Conservation (phyloP, 2,888 invertebrate genomes). For the Habroteleia sp. region DNA sequence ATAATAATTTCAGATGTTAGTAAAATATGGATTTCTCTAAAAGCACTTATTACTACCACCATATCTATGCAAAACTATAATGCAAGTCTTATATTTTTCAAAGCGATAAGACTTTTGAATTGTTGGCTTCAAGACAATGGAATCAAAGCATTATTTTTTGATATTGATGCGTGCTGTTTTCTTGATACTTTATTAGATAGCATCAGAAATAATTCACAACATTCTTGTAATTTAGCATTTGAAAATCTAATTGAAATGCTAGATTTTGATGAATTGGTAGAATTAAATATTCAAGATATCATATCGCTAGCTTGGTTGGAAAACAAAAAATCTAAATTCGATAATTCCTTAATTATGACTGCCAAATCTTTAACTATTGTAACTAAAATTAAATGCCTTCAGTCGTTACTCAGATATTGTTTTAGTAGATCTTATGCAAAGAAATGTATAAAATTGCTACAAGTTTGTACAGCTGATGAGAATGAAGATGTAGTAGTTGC, state of each 20-base stretch:
- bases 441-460: slow-evolving; percentile 70
- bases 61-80: slow-evolving; percentile 64
- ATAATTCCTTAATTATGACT: slow-evolving; percentile 65
- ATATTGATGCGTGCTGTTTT: slow-evolving; percentile 63
- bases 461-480: slow-evolving; percentile 66
- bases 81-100: slow-evolving; percentile 57
- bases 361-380: slow-evolving; percentile 70
- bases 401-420: slow-evolving; percentile 66
- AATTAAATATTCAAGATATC: slow-evolving; percentile 70
- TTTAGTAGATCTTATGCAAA: slow-evolving; percentile 13
- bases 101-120: not conserved
- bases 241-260: slow-evolving; percentile 71
- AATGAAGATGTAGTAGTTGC: slow-evolving; percentile 70
- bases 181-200: slow-evolving; percentile 60
- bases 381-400: slow-evolving; percentile 71
- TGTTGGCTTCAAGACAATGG: not conserved
- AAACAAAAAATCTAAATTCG: slow-evolving; percentile 62
- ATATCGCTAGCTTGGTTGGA: slow-evolving; percentile 71
- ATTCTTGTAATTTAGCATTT: slow-evolving; percentile 66
- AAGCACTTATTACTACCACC: slow-evolving; percentile 62
- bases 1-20: slow-evolving; percentile 65
- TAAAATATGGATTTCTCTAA: slow-evolving; percentile 70
- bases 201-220: slow-evolving; percentile 62
- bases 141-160: slow-evolving; percentile 45
- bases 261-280: slow-evolving; percentile 70